Conservation (phyloP, 2,888 invertebrate genomes). For the Sipha maydis region DNA sequence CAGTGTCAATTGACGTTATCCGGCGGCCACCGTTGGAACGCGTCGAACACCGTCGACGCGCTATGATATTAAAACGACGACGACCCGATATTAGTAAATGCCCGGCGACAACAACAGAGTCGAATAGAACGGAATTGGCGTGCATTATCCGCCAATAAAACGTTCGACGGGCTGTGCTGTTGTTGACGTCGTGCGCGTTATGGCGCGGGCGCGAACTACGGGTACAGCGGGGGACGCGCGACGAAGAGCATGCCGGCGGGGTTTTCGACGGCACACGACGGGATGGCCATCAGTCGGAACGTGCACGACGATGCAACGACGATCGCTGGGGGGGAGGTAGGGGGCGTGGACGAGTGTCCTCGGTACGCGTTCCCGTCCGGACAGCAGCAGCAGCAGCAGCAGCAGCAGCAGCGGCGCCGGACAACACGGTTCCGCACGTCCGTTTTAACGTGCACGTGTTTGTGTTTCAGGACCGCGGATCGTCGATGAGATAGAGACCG, state of each 20-base stretch:
- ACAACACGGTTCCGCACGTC: too few species aligned
- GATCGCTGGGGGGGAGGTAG: too few species aligned
- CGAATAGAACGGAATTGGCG: constrained; percentile 42
- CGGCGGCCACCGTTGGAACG: constrained; percentile 30
- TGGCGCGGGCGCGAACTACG: neutral
- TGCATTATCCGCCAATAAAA: constrained; percentile 49
- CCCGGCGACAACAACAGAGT: constrained; percentile 35
- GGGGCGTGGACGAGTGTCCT: too few species aligned
- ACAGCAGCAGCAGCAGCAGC: too few species aligned
- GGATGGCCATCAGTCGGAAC: too few species aligned
- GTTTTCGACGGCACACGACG: too few species aligned
- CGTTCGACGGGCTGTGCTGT: constrained; percentile 34
- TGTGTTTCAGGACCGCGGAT: constrained; percentile 2
- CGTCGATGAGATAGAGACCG: constrained; percentile 9
- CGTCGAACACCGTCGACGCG: constrained; percentile 40
- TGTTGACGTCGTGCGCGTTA: neutral
- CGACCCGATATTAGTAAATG: constrained; percentile 22
- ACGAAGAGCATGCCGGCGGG: too few species aligned
- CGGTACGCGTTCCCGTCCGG: too few species aligned
- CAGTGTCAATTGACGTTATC: constrained; percentile 50
- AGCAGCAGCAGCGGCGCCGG: too few species aligned
- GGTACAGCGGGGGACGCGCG: neutral
- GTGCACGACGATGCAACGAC: too few species aligned
- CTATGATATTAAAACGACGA: constrained; percentile 4
- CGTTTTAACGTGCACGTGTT: neutral